A percentile compares a stretch with the other conserved stretches of the same genome.
Evolutionary conservation across 2,113 vertebrate species (phyloP).

Genomic region (Terrapene triunguis): DNA sequence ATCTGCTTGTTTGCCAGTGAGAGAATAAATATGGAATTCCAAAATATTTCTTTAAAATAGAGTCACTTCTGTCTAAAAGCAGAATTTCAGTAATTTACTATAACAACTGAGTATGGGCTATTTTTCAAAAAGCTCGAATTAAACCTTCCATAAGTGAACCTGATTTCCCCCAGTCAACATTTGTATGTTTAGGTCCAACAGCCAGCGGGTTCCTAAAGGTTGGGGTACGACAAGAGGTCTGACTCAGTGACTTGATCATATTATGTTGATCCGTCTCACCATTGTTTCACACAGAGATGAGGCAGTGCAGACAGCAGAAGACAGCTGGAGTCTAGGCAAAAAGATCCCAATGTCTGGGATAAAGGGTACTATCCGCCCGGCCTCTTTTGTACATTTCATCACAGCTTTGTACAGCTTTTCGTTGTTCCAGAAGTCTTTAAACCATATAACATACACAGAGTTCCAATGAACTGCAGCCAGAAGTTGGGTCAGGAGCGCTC

Average conservation of each 20-base stretch:
- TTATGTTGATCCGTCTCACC: neutral
- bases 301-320: neutral
- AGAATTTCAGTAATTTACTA: neutral
- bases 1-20: neutral
- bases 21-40: neutral
- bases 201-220: neutral
- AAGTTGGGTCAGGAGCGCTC: conserved; percentile 49
- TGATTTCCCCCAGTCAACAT: neutral
- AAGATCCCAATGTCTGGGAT: conserved; percentile 24
- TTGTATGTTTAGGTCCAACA: neutral
- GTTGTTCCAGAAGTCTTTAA: conserved; percentile 35
- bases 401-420: conserved; percentile 33
- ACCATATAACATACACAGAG: neutral
- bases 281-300: neutral
- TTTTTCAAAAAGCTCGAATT: neutral
- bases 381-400: conserved; percentile 41
- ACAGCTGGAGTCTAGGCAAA: neutral
- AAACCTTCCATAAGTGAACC: neutral
- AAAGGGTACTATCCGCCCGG: conserved; percentile 47
- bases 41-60: neutral
- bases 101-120: neutral
- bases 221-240: neutral
- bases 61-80: neutral
- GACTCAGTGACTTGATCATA: neutral
- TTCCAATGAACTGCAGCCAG: neutral